phyloP scores from a whole-genome alignment of 2,888 invertebrate genomes.

The Osedax frankpressi region DNA sequence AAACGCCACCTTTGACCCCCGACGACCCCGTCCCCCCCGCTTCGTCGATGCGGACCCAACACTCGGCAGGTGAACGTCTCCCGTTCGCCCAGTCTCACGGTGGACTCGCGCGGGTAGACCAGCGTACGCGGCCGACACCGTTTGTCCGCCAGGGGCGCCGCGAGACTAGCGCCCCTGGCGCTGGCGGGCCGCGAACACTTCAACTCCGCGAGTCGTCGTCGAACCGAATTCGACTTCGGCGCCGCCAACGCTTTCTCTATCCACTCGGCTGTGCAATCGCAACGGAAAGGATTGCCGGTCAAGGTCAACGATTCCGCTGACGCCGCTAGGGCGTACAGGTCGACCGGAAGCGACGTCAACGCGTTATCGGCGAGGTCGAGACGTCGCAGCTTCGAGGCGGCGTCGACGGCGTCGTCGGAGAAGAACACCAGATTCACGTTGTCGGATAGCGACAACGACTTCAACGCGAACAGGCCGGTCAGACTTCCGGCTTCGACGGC shows the following conservation, averaged over 20 bases:
- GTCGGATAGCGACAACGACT: not conserved
- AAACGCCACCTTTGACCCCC: not conserved
- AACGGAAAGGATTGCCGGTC: not conserved
- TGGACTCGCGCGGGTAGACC: not conserved
- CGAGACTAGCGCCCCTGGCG: not conserved
- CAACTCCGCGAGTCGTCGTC: not conserved
- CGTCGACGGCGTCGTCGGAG: not conserved
- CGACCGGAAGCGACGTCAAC: not conserved
- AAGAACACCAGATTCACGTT: not conserved
- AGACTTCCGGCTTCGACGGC: not conserved
- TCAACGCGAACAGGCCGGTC: not conserved
- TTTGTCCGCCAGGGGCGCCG: not conserved
- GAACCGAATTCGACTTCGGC: not conserved
- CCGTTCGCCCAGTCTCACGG: not conserved
- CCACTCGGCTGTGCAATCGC: not conserved
- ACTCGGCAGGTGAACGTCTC: not conserved
- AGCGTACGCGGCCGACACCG: not conserved
- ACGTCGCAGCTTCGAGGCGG: not conserved
- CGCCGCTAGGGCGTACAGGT: not conserved
- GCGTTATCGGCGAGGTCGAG: not conserved
- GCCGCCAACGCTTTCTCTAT: not conserved
- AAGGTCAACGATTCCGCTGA: not conserved
- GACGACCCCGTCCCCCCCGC: not conserved
- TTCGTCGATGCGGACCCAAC: not conserved
- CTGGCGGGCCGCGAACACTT: not conserved